Evolutionary conservation across 2,797 vertebrate genomes (phyloP).

Genomic region (Bovichtus variegatus): DNA sequence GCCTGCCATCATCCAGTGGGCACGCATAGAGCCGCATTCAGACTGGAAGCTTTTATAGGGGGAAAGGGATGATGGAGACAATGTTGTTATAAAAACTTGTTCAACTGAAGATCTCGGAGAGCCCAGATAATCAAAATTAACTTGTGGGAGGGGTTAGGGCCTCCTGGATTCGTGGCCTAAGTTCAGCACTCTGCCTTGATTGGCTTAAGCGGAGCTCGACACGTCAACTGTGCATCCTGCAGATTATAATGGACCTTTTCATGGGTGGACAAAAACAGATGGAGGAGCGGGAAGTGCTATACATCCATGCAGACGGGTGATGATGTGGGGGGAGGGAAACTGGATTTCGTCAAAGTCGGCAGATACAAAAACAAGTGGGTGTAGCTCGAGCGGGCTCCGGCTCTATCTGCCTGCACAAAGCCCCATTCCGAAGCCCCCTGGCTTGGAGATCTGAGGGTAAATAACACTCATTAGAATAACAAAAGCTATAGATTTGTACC

Average conservation of each 20-base stretch:
- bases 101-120: slow-evolving; percentile 83
- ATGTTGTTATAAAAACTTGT: slow-evolving; percentile 89
- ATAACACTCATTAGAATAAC: slow-evolving; percentile 88
- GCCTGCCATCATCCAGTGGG: slow-evolving; percentile 83
- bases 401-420: slow-evolving; percentile 80
- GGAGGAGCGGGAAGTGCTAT: slow-evolving; percentile 83
- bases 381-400: slow-evolving; percentile 67
- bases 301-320: slow-evolving; percentile 79
- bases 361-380: slow-evolving; percentile 84
- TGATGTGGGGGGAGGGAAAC: slow-evolving; percentile 64
- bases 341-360: slow-evolving; percentile 75
- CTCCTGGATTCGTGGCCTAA: slow-evolving; percentile 67
- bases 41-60: slow-evolving; percentile 82
- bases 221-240: slow-evolving; percentile 78
- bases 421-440: slow-evolving; percentile 79
- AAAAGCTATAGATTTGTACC: slow-evolving; percentile 88
- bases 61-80: slow-evolving; percentile 78
- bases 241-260: slow-evolving; percentile 86
- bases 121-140: slow-evolving; percentile 77
- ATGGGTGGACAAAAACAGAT: slow-evolving; percentile 84
- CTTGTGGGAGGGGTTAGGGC: slow-evolving; percentile 49
- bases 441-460: slow-evolving; percentile 85
- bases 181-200: slow-evolving; percentile 63
- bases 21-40: slow-evolving; percentile 87
- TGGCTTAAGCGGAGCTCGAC: slow-evolving; percentile 68